These are phyloP conservation scores for Subacronicta megacephala DNA, from an alignment of 2,888 invertebrate genomes.

Conservation along the genomic window DNA sequence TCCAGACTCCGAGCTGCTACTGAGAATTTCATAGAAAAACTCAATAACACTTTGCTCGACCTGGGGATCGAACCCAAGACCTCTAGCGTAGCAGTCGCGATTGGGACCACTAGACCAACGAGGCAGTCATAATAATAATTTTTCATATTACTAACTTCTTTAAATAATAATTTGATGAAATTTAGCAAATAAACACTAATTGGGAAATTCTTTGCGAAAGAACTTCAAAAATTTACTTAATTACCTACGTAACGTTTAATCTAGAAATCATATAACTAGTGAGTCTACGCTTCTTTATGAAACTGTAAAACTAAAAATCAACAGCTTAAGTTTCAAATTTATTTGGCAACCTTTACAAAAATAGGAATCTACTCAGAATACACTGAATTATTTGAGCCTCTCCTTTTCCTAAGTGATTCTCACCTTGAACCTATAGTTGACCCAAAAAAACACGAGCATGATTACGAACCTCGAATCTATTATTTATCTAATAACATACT, in stretches of 20 bases:
- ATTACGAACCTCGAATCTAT: constrained; percentile 8
- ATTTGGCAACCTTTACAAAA: background rate
- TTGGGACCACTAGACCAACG: no score
- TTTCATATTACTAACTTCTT: no score
- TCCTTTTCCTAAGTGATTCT: constrained; percentile 4
- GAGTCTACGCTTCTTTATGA: no score
- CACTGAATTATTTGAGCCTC: background rate
- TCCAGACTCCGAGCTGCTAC: no score
- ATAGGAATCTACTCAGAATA: background rate
- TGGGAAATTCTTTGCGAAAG: background rate
- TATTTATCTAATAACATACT: constrained; percentile 33
- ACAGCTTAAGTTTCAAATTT: background rate
- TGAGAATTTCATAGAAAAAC: no score
- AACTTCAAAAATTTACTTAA: no score
- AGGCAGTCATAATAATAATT: no score
- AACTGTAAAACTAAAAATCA: background rate
- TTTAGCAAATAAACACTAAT: background rate
- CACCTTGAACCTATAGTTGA: constrained; percentile 27
- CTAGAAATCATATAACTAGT: no score
- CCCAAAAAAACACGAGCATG: constrained; percentile 31
- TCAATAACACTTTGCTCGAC: no score
- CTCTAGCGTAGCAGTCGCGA: no score
- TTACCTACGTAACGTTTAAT: no score
- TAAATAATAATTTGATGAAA: background rate
- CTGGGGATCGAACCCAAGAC: no score